phyloP scores from a whole-genome alignment of 2,888 invertebrate genomes.

The Euplagia quadripunctaria region DNA sequence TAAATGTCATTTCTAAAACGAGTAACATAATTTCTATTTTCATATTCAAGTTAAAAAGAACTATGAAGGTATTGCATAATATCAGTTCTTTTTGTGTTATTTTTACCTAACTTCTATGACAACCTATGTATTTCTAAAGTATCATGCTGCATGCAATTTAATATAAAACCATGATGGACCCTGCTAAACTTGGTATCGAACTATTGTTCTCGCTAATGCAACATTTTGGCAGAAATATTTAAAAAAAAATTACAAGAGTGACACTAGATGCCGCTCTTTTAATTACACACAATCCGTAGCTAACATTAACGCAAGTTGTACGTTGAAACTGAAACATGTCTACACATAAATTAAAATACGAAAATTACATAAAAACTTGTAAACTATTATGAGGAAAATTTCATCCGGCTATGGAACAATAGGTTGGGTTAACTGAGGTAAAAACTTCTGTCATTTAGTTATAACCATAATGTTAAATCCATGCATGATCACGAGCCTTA shows the following conservation, averaged over 20 bases:
- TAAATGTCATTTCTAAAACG: too few relatives aligned
- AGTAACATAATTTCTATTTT: too few relatives aligned
- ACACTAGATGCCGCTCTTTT: neutral
- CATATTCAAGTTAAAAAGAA: too few relatives aligned
- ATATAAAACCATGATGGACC: neutral
- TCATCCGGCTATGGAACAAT: neutral
- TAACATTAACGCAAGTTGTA: neutral
- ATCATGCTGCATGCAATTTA: neutral
- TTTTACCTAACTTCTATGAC: neutral
- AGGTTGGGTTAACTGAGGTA: neutral
- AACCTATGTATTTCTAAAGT: neutral
- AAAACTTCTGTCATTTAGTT: too few relatives aligned
- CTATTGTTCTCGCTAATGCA: neutral
- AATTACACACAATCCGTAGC: neutral
- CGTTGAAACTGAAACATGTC: neutral
- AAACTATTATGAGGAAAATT: neutral
- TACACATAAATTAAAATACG: neutral
- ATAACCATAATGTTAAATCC: too few relatives aligned
- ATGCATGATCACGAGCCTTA: too few relatives aligned
- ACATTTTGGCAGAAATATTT: neutral
- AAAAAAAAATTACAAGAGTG: neutral
- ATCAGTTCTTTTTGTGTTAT: neutral
- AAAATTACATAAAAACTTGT: neutral
- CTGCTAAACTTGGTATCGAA: neutral
- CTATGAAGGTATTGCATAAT: too few relatives aligned